Evolutionary conservation across 2,797 vertebrate species (phyloP), one percentile per base, ranked within the genome.

Genomic region (Odontamblyopus rebecca): DNA sequence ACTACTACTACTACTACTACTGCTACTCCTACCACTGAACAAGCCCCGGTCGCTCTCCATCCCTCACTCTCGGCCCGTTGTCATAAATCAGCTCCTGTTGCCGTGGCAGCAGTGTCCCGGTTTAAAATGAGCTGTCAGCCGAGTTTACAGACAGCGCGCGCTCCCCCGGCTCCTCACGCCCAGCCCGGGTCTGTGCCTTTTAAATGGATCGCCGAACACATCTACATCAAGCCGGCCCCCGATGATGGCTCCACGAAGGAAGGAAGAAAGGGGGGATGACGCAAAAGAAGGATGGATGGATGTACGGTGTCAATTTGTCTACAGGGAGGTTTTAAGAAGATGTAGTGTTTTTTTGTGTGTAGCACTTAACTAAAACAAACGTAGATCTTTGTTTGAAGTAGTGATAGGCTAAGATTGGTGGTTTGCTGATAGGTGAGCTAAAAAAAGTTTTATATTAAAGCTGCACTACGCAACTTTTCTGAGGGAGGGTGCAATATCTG

Each of bases 51-150:
- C 30, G 18, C 19, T 62, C 61, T 19, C 16, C 13, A 35, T 30
- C 30, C 13, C 32, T 35, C 61, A 19, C 8, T 62, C 18, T n/a
- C 5, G 26, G 56, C 73, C 60, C 30, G 30, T 51, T 71, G 51
- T 70, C 68, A 85, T 80, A 85, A 82, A 82, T 85, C 75, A 82
- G 76, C 9, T 67, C 30, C 75, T 73, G 67, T 80, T 78, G 62
- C 48, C 26, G 61, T 30, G 71, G 72, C 67, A 68, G 23, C 56
- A 54, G 12, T 51, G 50, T 69, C 57, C 62, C 29, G 27, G 35
- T 78, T 30, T 74, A 57, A 77, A 77, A 77, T 61, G 67, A 66
- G 63, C 65, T 69, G 68, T 67, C 74, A 71, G 15, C 2, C 8
- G 35, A 73, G 60, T 70, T 70, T 73, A 26, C 68, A 69, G 6